These are phyloP conservation scores for Tamias sibiricus DNA, from an alignment of 2,113 vertebrate species.

Conservation along the genomic window DNA sequence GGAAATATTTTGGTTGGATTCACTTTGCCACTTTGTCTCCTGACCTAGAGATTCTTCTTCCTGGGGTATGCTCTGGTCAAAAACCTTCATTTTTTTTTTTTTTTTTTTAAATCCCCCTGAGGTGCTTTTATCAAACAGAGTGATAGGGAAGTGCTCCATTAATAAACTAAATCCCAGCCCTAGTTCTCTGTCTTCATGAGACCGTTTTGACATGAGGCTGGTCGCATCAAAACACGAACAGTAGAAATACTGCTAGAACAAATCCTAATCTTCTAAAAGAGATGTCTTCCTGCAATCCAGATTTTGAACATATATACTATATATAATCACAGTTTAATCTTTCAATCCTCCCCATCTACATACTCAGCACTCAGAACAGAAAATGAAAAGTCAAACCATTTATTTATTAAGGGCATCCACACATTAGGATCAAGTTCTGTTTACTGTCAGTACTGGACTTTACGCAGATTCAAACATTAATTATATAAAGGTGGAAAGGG, in stretches of 20 bases:
- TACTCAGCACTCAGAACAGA: constrained; percentile 7
- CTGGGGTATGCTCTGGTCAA: not conserved
- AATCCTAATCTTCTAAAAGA: constrained; percentile 32
- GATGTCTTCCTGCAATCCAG: constrained; percentile 9
- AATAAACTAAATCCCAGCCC: not conserved
- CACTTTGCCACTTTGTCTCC: not conserved
- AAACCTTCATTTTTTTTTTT: too few relatives aligned
- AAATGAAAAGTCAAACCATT: constrained; percentile 43
- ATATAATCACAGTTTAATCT: constrained; percentile 51
- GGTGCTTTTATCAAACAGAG: not conserved
- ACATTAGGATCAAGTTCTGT: constrained; percentile 21
- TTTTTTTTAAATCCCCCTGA: not conserved
- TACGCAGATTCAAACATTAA: constrained; percentile 45
- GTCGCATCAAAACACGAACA: not conserved
- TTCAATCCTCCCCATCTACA: not conserved
- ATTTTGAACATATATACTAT: constrained; percentile 10
- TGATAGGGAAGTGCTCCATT: not conserved
- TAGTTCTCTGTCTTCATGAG: not conserved
- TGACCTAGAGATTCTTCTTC: not conserved
- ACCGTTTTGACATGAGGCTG: not conserved
- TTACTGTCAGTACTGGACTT: constrained; percentile 7
- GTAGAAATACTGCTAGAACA: not conserved
- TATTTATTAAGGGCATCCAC: constrained; percentile 45
- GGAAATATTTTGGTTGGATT: not conserved
- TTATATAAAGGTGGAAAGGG: not conserved